Percentiles rank a stretch among this genome's conserved stretches.
Evolutionary conservation across 2,113 vertebrate species (phyloP).

Genomic region (Atlantisia rogersi): DNA sequence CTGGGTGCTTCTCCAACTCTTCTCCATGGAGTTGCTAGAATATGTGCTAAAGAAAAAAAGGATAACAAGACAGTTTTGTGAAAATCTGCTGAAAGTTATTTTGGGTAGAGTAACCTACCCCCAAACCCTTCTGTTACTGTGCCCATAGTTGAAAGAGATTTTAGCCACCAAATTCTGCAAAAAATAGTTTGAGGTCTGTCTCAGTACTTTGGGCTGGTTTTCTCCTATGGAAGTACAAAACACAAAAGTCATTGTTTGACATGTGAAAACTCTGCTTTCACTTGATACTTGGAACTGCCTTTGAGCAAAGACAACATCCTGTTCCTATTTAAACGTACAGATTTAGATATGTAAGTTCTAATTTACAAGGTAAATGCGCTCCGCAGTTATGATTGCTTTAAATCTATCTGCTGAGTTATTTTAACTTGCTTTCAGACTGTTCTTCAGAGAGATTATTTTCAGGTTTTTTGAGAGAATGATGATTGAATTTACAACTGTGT

Average conservation of each 20-base stretch:
- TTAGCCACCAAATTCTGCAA: background rate
- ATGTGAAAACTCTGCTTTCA: background rate
- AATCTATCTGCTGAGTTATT: background rate
- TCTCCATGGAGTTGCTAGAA: background rate
- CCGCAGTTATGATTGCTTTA: background rate
- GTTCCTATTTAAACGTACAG: background rate
- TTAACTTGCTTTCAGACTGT: background rate
- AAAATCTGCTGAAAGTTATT: background rate
- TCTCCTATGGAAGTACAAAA: background rate
- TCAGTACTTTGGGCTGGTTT: background rate
- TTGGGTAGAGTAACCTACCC: background rate
- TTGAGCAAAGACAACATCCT: background rate
- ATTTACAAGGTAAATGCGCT: background rate
- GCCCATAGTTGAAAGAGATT: background rate
- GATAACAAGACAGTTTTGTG: background rate
- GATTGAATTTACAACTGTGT: constrained; percentile 1
- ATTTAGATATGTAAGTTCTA: background rate
- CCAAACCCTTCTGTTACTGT: background rate
- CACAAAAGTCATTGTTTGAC: background rate
- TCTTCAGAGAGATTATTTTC: constrained; percentile 36
- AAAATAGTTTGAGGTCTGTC: background rate
- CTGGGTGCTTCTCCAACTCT: background rate
- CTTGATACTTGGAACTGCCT: background rate
- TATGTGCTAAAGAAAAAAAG: too few relatives aligned
- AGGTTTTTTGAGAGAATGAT: constrained; percentile 4